phyloP scores from a whole-genome alignment of 1,140 invertebrate genomes.

The Aradophagus sp. region DNA sequence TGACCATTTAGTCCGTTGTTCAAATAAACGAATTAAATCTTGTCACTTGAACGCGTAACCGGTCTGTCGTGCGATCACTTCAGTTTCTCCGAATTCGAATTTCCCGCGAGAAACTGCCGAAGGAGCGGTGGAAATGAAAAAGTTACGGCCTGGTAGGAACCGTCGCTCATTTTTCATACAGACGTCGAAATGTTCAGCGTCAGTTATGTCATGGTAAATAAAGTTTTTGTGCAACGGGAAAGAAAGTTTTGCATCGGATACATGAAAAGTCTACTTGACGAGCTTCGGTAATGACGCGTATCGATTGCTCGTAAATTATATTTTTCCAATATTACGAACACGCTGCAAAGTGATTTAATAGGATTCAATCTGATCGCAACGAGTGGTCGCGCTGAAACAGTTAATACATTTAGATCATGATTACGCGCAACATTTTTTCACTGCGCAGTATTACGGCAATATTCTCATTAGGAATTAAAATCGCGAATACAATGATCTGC shows the following conservation, averaged over 20 bases:
- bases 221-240: constrained; percentile 48
- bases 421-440: background rate
- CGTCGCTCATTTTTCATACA: no score
- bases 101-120: no score
- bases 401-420: constrained; percentile 11
- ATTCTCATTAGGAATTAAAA: constrained; percentile 1
- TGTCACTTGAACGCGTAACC: constrained; percentile 21
- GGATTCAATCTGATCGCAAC: constrained; percentile 21
- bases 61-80: no score
- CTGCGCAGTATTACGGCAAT: background rate
- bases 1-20: constrained; percentile 26
- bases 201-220: constrained; percentile 44
- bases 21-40: constrained; percentile 18
- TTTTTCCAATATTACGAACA: constrained; percentile 34
- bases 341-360: constrained; percentile 36
- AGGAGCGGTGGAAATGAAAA: no score
- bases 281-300: constrained; percentile 44
- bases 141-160: no score
- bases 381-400: constrained; percentile 16
- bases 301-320: constrained; percentile 39
- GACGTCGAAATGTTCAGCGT: constrained; percentile 11
- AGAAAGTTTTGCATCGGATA: constrained; percentile 40
- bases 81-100: no score
- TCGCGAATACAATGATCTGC: no score
- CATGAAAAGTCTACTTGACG: constrained; percentile 41